Evolutionary conservation across 1,140 invertebrate genomes (phyloP).

Genomic region (Drosophila truncata): DNA sequence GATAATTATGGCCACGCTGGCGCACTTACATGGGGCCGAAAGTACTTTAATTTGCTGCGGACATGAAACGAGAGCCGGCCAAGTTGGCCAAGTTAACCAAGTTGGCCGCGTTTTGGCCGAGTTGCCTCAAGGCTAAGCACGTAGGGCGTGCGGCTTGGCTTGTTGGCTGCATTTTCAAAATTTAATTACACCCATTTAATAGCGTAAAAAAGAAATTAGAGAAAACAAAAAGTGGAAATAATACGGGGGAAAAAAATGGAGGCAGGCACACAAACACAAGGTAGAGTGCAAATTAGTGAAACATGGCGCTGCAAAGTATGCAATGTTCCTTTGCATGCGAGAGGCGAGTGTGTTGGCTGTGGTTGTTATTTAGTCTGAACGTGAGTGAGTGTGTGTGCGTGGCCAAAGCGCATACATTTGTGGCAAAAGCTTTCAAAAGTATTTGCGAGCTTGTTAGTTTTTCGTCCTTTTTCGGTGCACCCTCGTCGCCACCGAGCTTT

Average conservation of each 20-base stretch:
- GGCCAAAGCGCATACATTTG: slow-evolving; percentile 72
- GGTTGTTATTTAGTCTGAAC: slow-evolving; percentile 5
- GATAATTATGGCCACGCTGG: slow-evolving; percentile 61
- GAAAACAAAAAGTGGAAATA: slow-evolving; percentile 36
- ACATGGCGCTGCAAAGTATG: slow-evolving; percentile 64
- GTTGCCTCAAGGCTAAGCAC: slow-evolving; percentile 53
- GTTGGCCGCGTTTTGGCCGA: slow-evolving; percentile 17
- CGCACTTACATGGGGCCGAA: slow-evolving; percentile 42
- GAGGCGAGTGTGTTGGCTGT: not conserved
- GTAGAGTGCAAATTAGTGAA: slow-evolving; percentile 81
- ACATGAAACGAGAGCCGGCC: slow-evolving; percentile 59
- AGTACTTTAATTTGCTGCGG: slow-evolving; percentile 69
- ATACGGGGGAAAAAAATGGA: slow-evolving; percentile 8
- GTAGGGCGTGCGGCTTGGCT: slow-evolving; percentile 30
- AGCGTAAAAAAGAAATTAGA: slow-evolving; percentile 65
- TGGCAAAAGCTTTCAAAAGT: slow-evolving; percentile 79
- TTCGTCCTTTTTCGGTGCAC: slow-evolving; percentile 62
- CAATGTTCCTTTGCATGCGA: slow-evolving; percentile 28
- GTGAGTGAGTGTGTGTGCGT: slow-evolving; percentile 33
- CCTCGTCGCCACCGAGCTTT: slow-evolving; percentile 40
- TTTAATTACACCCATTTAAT: slow-evolving; percentile 80
- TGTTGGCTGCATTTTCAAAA: slow-evolving; percentile 48
- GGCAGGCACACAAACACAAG: slow-evolving; percentile 35
- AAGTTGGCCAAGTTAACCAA: slow-evolving; percentile 35
- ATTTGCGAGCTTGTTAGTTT: slow-evolving; percentile 80